Evolutionary conservation across 2,797 vertebrate genomes (phyloP), one percentile per base, ranked within the genome.

Genomic region (Hephaestus fuliginosus): DNA sequence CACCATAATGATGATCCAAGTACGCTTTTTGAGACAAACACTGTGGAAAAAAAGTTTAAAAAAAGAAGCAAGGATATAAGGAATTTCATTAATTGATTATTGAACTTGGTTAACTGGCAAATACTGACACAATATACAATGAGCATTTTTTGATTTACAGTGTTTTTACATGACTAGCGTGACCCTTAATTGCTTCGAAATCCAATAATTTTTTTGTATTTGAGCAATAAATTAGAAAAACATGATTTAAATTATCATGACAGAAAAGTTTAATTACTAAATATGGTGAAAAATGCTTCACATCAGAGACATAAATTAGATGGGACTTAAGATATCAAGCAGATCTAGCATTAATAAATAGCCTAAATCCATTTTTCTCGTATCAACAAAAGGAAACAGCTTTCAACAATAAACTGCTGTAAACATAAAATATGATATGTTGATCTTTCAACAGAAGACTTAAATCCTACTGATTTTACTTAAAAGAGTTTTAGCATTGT

Each of bases 1-100:
- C 48, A 64, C 64, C 43, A 30, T 36, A 25, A 62, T 70, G 49
- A 69, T 68, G 63, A 74, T 74, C 41, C 56, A 63, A 52, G 7
- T 0, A 6, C 48, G 72, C 55, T 41, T 58, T 71, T 78, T 66
- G 22, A 46, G 56, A 49, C 68, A 76, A 58, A 78, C 6, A 41
- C 44, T 60, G 43, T 15, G 44, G 22, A 55, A 78, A 67, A 44
- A 73, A 39, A 33, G 30, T 33, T 33, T 2, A 33, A 12, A 17
- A 52, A 15, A 41, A 36, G 17, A 36, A 17, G 11, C 0, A 49
- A 2, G 9, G 30, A 22, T 25, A 57, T 43, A 41, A 49, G 15
- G 25, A 39, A 57, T 55, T 64, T 68, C 20, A 18, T 44, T 3
- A 22, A 36, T 20, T 57, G n/a, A 68, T 51, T 39, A 49, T n/a